Evolutionary conservation across 1,140 invertebrate species (phyloP).

Genomic region (Maniola jurtina): DNA sequence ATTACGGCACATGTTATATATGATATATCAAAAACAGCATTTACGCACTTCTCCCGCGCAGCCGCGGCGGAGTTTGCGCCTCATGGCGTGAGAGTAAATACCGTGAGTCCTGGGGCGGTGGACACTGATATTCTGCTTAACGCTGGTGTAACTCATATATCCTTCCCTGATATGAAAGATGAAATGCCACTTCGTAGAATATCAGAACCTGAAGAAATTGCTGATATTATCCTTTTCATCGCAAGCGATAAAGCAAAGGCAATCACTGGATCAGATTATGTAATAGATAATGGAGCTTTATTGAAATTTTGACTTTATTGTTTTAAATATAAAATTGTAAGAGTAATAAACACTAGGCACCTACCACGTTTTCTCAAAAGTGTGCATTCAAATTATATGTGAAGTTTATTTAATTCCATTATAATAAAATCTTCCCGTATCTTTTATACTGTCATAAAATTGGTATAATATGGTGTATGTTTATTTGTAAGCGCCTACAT

Average conservation of each 20-base stretch:
- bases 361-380: no score
- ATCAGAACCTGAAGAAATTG: conserved; percentile 84
- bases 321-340: no score
- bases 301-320: conserved; percentile 5
- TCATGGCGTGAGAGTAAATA: conserved; percentile 14
- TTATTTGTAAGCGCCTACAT: no score
- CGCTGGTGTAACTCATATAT: neutral
- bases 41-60: conserved; percentile 13
- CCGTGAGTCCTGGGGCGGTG: conserved; percentile 7
- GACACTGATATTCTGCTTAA: conserved; percentile 2
- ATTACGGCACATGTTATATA: neutral
- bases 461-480: no score
- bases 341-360: no score
- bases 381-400: no score
- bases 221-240: conserved; percentile 85
- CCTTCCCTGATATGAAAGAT: conserved; percentile 68
- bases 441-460: no score
- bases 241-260: conserved; percentile 85
- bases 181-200: conserved; percentile 85
- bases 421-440: no score
- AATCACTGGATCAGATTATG: conserved; percentile 81
- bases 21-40: conserved; percentile 17
- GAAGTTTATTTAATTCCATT: no score
- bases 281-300: conserved; percentile 32
- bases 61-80: conserved; percentile 15